A percentile compares a stretch with the other conserved stretches of the same genome.
These are phyloP conservation scores for Lucilia cuprina DNA, from an alignment of 1,140 invertebrate species.

Conservation along the genomic window DNA sequence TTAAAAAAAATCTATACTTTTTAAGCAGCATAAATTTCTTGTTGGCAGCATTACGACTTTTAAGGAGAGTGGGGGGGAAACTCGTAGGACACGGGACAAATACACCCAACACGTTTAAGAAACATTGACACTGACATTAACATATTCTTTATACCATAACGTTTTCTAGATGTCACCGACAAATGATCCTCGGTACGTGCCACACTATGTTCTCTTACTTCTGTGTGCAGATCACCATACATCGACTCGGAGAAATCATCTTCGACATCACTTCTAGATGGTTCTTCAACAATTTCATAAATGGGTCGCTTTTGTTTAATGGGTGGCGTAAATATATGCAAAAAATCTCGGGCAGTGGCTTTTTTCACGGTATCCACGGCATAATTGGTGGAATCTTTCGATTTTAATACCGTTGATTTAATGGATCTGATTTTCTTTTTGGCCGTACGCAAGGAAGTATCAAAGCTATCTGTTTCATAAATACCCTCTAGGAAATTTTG, in stretches of 20 bases:
- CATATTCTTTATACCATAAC: not conserved
- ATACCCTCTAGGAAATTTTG: constrained; percentile 60
- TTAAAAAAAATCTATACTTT: not conserved
- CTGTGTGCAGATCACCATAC: constrained; percentile 56
- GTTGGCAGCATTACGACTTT: not conserved
- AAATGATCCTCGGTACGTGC: constrained; percentile 59
- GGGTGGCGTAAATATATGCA: constrained; percentile 60
- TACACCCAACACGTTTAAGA: not conserved
- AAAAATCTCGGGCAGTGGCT: constrained; percentile 59
- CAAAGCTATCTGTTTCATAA: constrained; percentile 52
- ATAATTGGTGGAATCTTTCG: constrained; percentile 58
- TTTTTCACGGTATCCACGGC: constrained; percentile 61
- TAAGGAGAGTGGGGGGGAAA: not conserved
- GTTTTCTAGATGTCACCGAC: constrained; percentile 1
- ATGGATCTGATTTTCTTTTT: constrained; percentile 60
- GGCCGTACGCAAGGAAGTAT: constrained; percentile 58
- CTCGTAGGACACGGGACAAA: not conserved
- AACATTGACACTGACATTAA: not conserved
- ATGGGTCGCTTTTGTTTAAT: constrained; percentile 55
- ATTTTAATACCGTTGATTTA: constrained; percentile 59
- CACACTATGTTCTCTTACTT: constrained; percentile 54
- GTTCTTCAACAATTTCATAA: constrained; percentile 58
- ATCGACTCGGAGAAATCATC: constrained; percentile 58
- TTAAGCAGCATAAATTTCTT: not conserved
- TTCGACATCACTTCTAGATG: constrained; percentile 1